Base-by-base conservation (phyloP, 2,113 vertebrate species). In the Megatriorchis doriae region DNA sequence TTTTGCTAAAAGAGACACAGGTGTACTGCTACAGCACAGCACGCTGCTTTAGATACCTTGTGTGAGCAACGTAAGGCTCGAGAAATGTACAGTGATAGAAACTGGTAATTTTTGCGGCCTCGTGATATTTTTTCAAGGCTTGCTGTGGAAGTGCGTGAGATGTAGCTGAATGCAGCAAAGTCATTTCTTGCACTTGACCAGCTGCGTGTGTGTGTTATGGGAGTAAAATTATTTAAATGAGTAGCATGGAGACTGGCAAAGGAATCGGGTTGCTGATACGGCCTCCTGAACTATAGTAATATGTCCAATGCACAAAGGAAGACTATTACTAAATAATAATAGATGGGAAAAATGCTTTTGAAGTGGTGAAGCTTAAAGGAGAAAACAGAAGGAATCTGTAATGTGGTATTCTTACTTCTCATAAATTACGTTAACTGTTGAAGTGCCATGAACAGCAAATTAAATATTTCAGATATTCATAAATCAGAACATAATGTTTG, bases 371-470 rank as follows among this genome's bases (percentile, higher is more conserved):
- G 53, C 34, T 65, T 65, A 65, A 88, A 66, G 38, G 38, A 73
- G 29, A 88, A 92, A 77, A 50, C 19, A 85, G 12, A 65, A 75
- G 50, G 50, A 68, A 11, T 50, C 63, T 63, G 81, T 77, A 52
- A 65, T 80, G 47, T 72, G 45, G 31, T 81, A 40, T 75, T 90
- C 29, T 70, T 67, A 38, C 38, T 66, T 86, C n/a, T 56, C 16
- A 18, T 85, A 86, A 81, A 95, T 90, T 75, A 56, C 27, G 75
- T 93, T 92, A 96, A 96, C 89, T 48, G 19, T 93, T 95, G 58
- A 70, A 85, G 63, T 70, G 53, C 50, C 21, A 26, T 6, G 15
- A 96, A 23, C 32, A 71, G 45, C 43, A 80, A 94, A 91, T 73
- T 29, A 67, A 90, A 36, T 89, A 90, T 94, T 93, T 93, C n/a